Evolutionary conservation across 64 coral and sea anemone genomes (phyloP).

Genomic region (Platygyra sinensis): DNA sequence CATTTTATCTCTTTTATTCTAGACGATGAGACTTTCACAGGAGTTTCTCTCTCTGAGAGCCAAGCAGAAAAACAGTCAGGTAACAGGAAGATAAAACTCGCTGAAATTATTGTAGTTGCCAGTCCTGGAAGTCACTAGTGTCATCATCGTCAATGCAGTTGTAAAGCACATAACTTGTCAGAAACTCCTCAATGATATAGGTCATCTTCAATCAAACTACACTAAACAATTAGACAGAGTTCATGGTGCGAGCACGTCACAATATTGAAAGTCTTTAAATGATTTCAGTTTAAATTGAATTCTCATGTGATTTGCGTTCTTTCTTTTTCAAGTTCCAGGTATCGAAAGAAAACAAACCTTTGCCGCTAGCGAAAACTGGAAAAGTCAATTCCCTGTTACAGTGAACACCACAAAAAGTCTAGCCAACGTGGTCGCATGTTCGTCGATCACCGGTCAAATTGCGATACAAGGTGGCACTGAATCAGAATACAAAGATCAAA

Average conservation of each 20-base stretch:
- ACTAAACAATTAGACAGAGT: too few species aligned
- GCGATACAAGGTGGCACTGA: not conserved
- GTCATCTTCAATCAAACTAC: too few species aligned
- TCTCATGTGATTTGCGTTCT: not conserved
- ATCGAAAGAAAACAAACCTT: not conserved
- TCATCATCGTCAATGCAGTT: too few species aligned
- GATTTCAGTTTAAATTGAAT: too few species aligned
- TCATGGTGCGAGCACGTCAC: too few species aligned
- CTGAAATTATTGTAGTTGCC: not conserved
- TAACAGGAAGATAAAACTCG: not conserved
- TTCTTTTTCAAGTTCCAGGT: not conserved
- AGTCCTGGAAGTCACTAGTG: too few species aligned
- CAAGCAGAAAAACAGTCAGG: not conserved
- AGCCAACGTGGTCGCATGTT: not conserved
- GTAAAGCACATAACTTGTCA: too few species aligned
- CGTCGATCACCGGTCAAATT: not conserved
- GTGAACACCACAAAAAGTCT: not conserved
- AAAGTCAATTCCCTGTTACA: not conserved
- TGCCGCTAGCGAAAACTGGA: not conserved
- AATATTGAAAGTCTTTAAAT: too few species aligned
- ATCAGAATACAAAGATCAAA: not conserved
- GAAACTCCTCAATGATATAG: too few species aligned
- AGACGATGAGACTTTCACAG: not conserved
- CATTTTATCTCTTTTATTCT: not conserved
- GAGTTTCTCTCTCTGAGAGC: not conserved